Evolutionary conservation across 1,140 invertebrate genomes (phyloP).

Genomic region (Pygmarrhopalites habei): DNA sequence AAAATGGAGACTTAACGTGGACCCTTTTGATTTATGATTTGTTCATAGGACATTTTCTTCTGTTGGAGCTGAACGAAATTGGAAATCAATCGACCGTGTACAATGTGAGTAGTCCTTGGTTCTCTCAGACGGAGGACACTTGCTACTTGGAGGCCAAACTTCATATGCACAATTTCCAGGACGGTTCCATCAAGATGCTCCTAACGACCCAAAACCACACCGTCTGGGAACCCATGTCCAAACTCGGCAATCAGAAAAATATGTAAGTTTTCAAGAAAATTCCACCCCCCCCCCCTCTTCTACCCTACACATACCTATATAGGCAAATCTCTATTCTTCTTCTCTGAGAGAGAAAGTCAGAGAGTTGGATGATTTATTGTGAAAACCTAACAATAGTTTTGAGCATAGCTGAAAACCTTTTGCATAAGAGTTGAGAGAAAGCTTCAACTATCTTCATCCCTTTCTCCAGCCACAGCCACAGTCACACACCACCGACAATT

Average conservation of each 20-base stretch:
- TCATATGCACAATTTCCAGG: slow-evolving; percentile 37
- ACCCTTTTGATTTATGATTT: too few relatives aligned
- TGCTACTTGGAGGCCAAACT: slow-evolving; percentile 35
- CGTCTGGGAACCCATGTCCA: slow-evolving; percentile 23
- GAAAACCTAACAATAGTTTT: too few relatives aligned
- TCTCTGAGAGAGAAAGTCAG: slow-evolving; percentile 40
- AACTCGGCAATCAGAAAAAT: slow-evolving; percentile 29
- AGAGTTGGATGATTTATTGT: too few relatives aligned
- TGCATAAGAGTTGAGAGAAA: too few relatives aligned
- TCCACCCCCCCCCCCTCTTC: too few relatives aligned
- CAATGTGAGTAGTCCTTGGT: slow-evolving; percentile 36
- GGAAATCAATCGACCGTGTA: slow-evolving; percentile 27
- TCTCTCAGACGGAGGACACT: slow-evolving; percentile 21
- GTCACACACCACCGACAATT: too few relatives aligned
- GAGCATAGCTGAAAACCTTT: too few relatives aligned
- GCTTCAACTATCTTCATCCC: too few relatives aligned
- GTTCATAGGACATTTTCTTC: slow-evolving; percentile 37
- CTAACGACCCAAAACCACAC: slow-evolving; percentile 30
- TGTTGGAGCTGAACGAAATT: slow-evolving; percentile 24
- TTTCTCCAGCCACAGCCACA: too few relatives aligned
- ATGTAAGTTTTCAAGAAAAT: slow-evolving; percentile 32
- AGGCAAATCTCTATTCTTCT: slow-evolving; percentile 17
- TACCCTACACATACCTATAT: background rate
- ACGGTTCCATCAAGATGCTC: slow-evolving; percentile 28
- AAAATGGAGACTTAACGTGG: too few relatives aligned